These are phyloP conservation scores for Nasonia longicornis DNA, from an alignment of 1,140 invertebrate species.

Conservation along the genomic window DNA sequence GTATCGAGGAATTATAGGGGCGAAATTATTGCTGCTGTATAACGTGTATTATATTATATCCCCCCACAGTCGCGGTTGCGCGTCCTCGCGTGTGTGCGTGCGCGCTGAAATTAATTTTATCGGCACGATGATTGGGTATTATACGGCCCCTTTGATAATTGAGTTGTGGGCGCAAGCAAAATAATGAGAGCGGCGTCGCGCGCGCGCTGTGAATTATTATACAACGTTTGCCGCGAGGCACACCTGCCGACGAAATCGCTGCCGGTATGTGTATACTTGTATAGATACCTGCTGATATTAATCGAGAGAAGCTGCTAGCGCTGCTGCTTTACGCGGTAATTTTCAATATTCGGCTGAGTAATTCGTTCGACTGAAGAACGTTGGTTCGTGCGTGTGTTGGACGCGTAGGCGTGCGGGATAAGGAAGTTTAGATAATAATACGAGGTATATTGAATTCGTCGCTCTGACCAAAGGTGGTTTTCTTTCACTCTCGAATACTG, in stretches of 20 bases:
- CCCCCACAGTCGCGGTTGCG: neutral
- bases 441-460: too few relatives aligned
- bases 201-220: constrained; percentile 25
- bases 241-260: constrained; percentile 10
- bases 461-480: too few relatives aligned
- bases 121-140: constrained; percentile 34
- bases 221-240: neutral
- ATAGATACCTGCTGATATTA: neutral
- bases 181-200: neutral
- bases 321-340: neutral
- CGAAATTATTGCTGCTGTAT: too few relatives aligned
- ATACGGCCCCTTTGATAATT: constrained; percentile 37
- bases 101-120: constrained; percentile 33
- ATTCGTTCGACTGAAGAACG: neutral
- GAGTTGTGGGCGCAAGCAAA: constrained; percentile 24
- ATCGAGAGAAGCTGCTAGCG: neutral
- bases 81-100: neutral
- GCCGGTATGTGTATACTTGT: neutral
- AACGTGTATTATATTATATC: too few relatives aligned
- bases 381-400: neutral
- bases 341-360: neutral
- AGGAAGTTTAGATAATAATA: neutral
- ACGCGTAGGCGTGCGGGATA: too few relatives aligned
- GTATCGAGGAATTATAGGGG: too few relatives aligned
- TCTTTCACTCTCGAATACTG: too few relatives aligned